A percentile compares a stretch with the other conserved stretches of the same genome.
These are phyloP conservation scores for Notechis scutatus DNA, from an alignment of 2,113 vertebrate genomes.

Conservation along the genomic window DNA sequence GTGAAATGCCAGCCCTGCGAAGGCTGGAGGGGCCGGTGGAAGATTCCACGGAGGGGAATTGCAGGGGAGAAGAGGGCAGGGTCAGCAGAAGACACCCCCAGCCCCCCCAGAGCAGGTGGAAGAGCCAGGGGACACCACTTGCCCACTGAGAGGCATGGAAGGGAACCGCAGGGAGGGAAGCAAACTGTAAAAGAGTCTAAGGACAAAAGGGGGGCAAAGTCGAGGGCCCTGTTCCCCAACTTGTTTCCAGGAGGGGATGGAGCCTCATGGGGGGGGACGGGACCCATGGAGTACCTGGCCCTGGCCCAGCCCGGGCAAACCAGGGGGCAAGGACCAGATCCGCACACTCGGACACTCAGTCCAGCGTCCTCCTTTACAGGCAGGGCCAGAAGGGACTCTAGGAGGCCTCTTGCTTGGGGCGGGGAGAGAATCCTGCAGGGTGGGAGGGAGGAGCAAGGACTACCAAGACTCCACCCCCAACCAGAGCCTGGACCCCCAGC, in stretches of 20 bases:
- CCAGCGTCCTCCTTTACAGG: not conserved
- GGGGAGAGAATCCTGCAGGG: no score
- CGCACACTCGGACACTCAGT: not conserved
- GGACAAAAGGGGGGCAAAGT: not conserved
- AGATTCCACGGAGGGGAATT: not conserved
- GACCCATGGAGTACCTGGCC: not conserved
- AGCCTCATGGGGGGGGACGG: not conserved
- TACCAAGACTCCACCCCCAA: no score
- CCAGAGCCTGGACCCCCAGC: no score
- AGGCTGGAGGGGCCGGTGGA: not conserved
- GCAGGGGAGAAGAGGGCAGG: not conserved
- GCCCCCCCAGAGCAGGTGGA: not conserved
- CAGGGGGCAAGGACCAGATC: not conserved
- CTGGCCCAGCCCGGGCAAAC: not conserved
- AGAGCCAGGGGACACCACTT: not conserved
- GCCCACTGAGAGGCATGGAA: not conserved
- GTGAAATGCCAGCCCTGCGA: not conserved
- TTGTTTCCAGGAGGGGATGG: not conserved
- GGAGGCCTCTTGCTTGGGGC: no score
- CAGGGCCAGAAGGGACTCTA: no score
- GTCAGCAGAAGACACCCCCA: not conserved
- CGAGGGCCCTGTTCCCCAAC: not conserved
- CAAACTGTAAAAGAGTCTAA: not conserved
- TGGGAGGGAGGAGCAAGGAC: not conserved
- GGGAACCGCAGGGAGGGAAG: not conserved